These are phyloP conservation scores for Chiloscyllium punctatum DNA, from an alignment of 2,797 vertebrate species.

Conservation along the genomic window DNA sequence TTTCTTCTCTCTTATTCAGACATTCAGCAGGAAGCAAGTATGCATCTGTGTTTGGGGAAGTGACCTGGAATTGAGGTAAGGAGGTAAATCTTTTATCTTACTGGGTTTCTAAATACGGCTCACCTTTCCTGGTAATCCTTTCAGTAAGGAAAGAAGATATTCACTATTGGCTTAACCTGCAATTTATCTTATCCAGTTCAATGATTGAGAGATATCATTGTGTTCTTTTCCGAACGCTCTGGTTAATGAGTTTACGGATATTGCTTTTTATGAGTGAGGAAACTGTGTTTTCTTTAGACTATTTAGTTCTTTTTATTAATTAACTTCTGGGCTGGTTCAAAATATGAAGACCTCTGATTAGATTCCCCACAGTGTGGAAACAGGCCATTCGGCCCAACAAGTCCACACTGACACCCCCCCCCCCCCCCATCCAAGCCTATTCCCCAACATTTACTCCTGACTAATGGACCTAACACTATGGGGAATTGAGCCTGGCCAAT, in stretches of 20 bases:
- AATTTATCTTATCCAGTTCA: constrained; percentile 2
- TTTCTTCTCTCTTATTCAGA: neutral
- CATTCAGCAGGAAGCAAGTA: neutral
- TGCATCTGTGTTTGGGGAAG: neutral
- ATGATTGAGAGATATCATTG: neutral
- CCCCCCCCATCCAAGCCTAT: too few species aligned
- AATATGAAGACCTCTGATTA: neutral
- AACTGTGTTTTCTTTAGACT: neutral
- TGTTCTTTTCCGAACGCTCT: neutral
- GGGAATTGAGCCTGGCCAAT: too few species aligned
- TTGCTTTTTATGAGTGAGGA: neutral
- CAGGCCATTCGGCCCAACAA: too few species aligned
- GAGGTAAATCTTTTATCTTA: constrained; percentile 10
- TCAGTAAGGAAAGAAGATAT: neutral
- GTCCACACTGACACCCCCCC: too few species aligned
- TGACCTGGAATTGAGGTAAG: constrained; percentile 12
- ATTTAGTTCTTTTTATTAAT: neutral
- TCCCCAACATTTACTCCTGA: too few species aligned
- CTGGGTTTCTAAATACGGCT: neutral
- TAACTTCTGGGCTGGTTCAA: neutral
- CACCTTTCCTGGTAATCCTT: constrained; percentile 20
- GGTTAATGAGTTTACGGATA: neutral
- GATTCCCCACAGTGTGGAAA: too few species aligned
- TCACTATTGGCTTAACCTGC: neutral
- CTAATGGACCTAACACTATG: too few species aligned